Conservation (phyloP, 2,797 vertebrate genomes). For the Gymnopithys bicolor region DNA sequence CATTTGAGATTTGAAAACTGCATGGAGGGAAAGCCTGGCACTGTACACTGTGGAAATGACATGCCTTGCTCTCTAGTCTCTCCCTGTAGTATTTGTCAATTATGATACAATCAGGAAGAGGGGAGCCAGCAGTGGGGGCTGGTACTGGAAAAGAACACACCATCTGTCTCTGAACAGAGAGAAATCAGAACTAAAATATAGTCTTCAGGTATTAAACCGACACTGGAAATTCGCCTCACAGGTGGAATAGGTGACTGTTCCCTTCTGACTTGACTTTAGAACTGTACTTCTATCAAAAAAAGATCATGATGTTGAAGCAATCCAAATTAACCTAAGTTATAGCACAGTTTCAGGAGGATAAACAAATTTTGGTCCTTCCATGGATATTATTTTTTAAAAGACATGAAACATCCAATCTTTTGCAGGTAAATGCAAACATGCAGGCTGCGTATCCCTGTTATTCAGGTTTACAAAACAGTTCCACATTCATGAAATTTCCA, state of each 20-base stretch:
- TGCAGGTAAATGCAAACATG: not conserved
- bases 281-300: not conserved
- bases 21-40: not conserved
- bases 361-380: not conserved
- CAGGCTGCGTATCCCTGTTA: not conserved
- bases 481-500: not conserved
- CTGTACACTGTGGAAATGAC: rapidly evolving
- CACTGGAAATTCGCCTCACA: not conserved
- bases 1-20: not conserved
- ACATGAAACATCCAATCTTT: not conserved
- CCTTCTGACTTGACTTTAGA: not conserved
- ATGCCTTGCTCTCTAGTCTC: not conserved
- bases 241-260: not conserved
- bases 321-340: not conserved
- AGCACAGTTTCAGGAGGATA: not conserved
- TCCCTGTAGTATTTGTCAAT: not conserved
- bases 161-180: not conserved
- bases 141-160: not conserved
- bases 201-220: not conserved
- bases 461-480: not conserved
- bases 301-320: not conserved
- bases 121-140: not conserved
- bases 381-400: not conserved
- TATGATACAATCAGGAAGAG: not conserved
- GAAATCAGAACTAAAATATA: not conserved